Percentiles rank a stretch among this genome's conserved stretches.
These are phyloP conservation scores for Helicoverpa armigera DNA, from an alignment of 1,140 invertebrate genomes.

Conservation along the genomic window DNA sequence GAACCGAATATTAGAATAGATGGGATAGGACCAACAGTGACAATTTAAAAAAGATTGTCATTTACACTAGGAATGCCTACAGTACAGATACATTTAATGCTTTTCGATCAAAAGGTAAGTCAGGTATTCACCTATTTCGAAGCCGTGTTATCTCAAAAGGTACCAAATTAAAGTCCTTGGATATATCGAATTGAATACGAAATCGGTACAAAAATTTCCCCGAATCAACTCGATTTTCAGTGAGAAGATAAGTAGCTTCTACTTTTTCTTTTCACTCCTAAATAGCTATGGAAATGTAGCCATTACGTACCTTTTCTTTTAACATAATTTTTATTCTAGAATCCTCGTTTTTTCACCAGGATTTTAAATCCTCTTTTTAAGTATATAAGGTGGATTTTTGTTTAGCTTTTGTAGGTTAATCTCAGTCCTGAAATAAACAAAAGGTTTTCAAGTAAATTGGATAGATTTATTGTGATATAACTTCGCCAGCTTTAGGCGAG, in stretches of 20 bases:
- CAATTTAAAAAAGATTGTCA: too few species aligned
- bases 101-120: too few species aligned
- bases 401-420: neutral
- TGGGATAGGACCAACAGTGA: too few species aligned
- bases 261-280: slow-evolving; percentile 5
- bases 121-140: too few species aligned
- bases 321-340: slow-evolving; percentile 32
- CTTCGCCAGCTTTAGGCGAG: slow-evolving; percentile 37
- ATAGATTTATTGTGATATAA: slow-evolving; percentile 52
- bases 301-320: slow-evolving; percentile 14
- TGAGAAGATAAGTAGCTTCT: slow-evolving; percentile 25
- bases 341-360: neutral
- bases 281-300: slow-evolving; percentile 36
- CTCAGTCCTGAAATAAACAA: slow-evolving; percentile 34
- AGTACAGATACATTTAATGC: too few species aligned
- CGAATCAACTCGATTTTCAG: slow-evolving; percentile 3
- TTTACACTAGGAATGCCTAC: too few species aligned
- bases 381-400: neutral
- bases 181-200: neutral
- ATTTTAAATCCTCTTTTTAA: neutral
- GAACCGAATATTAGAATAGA: too few species aligned
- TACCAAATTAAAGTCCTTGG: neutral
- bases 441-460: slow-evolving; percentile 43
- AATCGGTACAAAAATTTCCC: neutral
- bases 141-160: too few species aligned